Evolutionary conservation across 1,140 invertebrate species (phyloP).

Genomic region (Papilio glaucus): DNA sequence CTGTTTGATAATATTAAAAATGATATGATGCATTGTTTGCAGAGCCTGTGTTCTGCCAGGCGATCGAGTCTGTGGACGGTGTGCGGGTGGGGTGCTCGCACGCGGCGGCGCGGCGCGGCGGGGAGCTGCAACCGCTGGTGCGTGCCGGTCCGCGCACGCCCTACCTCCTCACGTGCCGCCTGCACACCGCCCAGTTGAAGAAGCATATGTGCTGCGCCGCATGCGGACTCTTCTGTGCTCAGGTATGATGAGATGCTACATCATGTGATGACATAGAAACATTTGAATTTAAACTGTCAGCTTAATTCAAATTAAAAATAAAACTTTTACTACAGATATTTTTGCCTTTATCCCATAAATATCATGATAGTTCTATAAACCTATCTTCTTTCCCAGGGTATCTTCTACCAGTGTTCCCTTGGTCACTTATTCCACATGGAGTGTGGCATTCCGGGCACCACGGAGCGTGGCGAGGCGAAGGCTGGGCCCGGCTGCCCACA

Average conservation of each 20-base stretch:
- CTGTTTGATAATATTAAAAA: no score
- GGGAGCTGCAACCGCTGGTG: conserved; percentile 85
- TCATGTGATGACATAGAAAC: no score
- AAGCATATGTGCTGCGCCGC: conserved; percentile 95
- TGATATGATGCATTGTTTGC: neutral
- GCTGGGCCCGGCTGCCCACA: conserved; percentile 13
- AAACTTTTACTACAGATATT: no score
- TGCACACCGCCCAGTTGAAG: conserved; percentile 90
- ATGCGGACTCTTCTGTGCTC: conserved; percentile 96
- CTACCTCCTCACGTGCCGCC: conserved; percentile 92
- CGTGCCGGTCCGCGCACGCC: conserved; percentile 92
- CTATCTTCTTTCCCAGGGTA: conserved; percentile 83
- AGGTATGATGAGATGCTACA: no score
- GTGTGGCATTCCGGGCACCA: conserved; percentile 84
- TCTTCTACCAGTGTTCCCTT: conserved; percentile 88
- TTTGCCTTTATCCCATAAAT: no score
- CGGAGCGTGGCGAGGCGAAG: conserved; percentile 48
- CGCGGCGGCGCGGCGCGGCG: conserved; percentile 85
- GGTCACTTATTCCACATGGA: conserved; percentile 90
- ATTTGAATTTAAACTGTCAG: no score
- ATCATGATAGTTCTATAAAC: neutral
- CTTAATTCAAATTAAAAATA: no score
- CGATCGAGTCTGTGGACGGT: conserved; percentile 91
- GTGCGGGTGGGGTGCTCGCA: conserved; percentile 92
- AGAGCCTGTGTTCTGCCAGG: conserved; percentile 84